Conservation (phyloP, 2,113 vertebrate genomes). For the Rhynchopsitta pachyrhyncha region DNA sequence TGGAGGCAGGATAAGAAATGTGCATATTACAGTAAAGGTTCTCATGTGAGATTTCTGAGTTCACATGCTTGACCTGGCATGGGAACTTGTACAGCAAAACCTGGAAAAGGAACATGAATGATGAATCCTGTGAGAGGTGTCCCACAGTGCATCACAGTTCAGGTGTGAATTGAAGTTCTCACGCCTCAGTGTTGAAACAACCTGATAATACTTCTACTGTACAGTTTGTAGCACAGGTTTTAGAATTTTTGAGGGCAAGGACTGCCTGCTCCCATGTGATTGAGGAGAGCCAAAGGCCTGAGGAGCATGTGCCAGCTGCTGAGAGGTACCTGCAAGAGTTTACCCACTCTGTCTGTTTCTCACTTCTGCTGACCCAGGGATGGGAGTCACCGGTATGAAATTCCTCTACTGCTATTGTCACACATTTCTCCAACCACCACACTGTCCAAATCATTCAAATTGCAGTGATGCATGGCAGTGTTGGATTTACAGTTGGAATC, state of each 20-base stretch:
- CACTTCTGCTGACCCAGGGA: fast-evolving
- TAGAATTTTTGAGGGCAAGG: background rate
- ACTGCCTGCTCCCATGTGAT: background rate
- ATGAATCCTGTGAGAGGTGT: background rate
- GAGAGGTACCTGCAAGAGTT: background rate
- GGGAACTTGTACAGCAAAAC: background rate
- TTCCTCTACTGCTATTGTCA: background rate
- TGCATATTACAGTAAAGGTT: background rate
- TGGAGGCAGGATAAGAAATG: background rate
- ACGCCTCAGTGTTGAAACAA: fast-evolving
- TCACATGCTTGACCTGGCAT: background rate
- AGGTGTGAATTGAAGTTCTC: background rate
- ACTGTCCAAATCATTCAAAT: background rate
- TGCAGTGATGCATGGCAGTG: background rate
- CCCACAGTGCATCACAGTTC: background rate
- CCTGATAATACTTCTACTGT: background rate
- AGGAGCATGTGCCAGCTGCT: background rate
- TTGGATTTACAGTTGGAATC: background rate
- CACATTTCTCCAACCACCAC: background rate
- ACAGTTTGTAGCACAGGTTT: background rate
- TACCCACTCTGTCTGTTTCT: background rate
- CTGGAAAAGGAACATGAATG: background rate
- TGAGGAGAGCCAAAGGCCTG: background rate
- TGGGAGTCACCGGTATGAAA: background rate
- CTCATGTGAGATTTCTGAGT: background rate